phyloP scores from a whole-genome alignment of 2,113 vertebrate species.

The Prunella himalayana region DNA sequence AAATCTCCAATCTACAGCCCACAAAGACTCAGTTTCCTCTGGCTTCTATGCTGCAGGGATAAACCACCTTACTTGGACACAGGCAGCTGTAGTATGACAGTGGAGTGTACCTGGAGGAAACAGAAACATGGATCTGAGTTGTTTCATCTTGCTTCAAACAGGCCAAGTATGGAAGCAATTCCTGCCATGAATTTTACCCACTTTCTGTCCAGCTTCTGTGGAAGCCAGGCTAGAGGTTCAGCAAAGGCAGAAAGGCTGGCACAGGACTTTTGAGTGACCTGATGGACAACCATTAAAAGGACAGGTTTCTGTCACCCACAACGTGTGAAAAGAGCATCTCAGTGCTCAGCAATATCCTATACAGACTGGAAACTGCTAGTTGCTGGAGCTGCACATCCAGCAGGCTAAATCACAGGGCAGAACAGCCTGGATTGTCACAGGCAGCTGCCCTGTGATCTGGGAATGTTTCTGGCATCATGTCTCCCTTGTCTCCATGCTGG shows the following conservation, averaged over 20 bases:
- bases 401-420: not conserved
- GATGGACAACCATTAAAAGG: not conserved
- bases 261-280: not conserved
- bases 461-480: not conserved
- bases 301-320: not conserved
- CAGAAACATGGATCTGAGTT: not conserved
- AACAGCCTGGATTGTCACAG: not conserved
- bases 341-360: slow-evolving; percentile 30
- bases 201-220: not conserved
- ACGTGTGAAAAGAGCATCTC: not conserved
- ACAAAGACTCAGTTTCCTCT: not conserved
- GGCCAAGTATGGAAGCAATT: not conserved
- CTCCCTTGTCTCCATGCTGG: not conserved
- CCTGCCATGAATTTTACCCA: not conserved
- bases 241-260: not conserved
- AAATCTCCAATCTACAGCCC: not conserved
- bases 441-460: not conserved
- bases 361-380: not conserved
- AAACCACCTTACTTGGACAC: not conserved
- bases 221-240: not conserved
- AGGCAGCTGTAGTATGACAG: not conserved
- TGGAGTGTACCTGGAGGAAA: not conserved
- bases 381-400: slow-evolving; percentile 31
- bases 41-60: not conserved
- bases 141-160: not conserved